Conservation (phyloP, 2,888 invertebrate genomes). For the Ectropis crepuscularia region DNA sequence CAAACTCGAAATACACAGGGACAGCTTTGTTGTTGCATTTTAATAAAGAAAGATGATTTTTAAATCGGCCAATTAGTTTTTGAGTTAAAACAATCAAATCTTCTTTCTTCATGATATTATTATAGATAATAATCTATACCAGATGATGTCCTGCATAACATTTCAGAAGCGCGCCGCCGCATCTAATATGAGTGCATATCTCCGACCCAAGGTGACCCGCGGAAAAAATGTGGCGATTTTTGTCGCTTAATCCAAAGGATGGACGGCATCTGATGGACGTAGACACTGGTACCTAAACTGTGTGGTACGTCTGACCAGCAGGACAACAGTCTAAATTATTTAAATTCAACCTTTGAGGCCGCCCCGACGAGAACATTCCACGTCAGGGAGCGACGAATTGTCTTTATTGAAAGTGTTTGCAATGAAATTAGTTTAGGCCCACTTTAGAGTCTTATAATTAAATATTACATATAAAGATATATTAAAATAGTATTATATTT, state of each 20-base stretch:
- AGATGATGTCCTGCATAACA: conserved; percentile 15
- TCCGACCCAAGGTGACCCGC: conserved; percentile 43
- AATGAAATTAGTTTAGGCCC: too few relatives aligned
- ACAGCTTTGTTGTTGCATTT: too few relatives aligned
- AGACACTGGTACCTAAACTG: not conserved
- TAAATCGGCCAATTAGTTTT: too few relatives aligned
- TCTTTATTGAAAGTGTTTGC: too few relatives aligned
- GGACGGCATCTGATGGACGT: conserved; percentile 32
- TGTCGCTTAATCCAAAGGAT: conserved; percentile 59
- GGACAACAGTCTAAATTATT: conserved; percentile 46
- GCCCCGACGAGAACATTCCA: conserved; percentile 29
- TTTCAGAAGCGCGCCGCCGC: conserved; percentile 9
- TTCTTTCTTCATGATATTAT: not conserved
- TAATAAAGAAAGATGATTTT: too few relatives aligned
- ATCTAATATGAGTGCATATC: conserved; percentile 27
- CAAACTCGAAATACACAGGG: too few relatives aligned
- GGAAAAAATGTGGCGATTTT: conserved; percentile 60
- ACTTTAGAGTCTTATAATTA: too few relatives aligned
- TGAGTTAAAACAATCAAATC: too few relatives aligned
- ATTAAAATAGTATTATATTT: too few relatives aligned
- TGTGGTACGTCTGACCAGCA: conserved; percentile 19
- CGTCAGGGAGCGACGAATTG: not conserved
- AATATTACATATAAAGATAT: too few relatives aligned
- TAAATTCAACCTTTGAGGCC: conserved; percentile 53
- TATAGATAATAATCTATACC: conserved; percentile 14